Conservation (phyloP, 2,797 vertebrate species). For the Typhlichthys eigenmanni region DNA sequence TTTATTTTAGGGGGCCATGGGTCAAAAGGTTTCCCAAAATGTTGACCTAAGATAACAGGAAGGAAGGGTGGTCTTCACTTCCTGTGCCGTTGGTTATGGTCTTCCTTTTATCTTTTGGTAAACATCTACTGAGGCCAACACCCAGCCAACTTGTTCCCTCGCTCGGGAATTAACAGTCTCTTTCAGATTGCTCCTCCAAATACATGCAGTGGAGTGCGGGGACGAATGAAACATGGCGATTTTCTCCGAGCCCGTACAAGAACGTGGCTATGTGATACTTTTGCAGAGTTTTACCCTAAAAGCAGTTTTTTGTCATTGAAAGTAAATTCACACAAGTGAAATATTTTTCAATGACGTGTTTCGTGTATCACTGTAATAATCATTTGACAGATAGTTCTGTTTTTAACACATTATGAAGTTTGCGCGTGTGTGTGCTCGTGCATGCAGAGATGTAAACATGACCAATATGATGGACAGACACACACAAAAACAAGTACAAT, state of each 20-base stretch:
- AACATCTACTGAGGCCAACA: slow-evolving; percentile 50
- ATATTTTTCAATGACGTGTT: no score
- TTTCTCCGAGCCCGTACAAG: no score
- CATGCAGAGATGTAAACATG: neutral
- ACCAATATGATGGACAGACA: neutral
- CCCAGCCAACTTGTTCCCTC: slow-evolving; percentile 48
- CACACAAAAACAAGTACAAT: neutral
- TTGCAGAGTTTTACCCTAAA: no score
- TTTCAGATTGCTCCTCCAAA: slow-evolving; percentile 32
- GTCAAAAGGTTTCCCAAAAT: slow-evolving; percentile 7
- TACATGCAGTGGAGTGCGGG: neutral
- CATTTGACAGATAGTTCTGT: no score
- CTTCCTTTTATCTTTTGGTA: slow-evolving; percentile 73
- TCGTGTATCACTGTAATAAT: no score
- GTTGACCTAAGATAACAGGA: slow-evolving; percentile 67
- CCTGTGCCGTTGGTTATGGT: slow-evolving; percentile 66
- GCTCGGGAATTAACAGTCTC: slow-evolving; percentile 56
- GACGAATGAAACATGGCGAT: neutral
- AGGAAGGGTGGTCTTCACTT: slow-evolving; percentile 68
- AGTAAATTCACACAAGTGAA: no score
- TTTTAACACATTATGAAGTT: no score
- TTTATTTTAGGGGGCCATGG: no score
- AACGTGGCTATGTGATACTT: neutral
- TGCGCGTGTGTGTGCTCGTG: neutral
- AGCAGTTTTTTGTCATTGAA: no score